These are phyloP conservation scores for Oryzias melastigma DNA, from an alignment of 2,113 vertebrate genomes.

Conservation along the genomic window DNA sequence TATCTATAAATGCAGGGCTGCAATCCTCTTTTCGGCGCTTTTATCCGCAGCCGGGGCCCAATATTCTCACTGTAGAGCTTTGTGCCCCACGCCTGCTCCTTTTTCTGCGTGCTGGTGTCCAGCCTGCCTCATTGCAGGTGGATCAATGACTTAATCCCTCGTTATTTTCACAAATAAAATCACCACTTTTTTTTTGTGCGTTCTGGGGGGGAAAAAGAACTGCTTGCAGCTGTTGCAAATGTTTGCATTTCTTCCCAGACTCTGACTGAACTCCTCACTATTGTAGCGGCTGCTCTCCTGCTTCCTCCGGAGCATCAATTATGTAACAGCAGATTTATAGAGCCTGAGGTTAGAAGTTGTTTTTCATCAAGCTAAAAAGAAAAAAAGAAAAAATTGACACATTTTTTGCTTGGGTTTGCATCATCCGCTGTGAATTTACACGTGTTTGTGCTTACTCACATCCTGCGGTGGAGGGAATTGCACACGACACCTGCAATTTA, in stretches of 20 bases:
- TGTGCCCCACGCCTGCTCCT: constrained; percentile 8
- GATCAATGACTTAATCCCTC: background rate
- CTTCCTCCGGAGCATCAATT: constrained; percentile 3
- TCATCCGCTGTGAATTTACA: constrained; percentile 5
- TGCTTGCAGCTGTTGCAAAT: background rate
- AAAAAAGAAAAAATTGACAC: constrained; percentile 1
- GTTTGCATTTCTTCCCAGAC: background rate
- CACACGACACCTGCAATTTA: background rate
- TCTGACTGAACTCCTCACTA: background rate
- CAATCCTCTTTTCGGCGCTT: constrained; percentile 71
- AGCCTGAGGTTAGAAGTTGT: background rate
- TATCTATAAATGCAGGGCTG: constrained; percentile 67
- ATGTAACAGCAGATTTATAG: background rate
- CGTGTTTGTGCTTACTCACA: background rate
- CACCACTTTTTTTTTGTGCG: too few relatives aligned
- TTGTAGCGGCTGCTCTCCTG: background rate
- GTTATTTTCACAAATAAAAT: too few relatives aligned
- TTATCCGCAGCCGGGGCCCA: constrained; percentile 42
- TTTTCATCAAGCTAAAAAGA: constrained; percentile 3
- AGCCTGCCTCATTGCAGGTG: background rate
- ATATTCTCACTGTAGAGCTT: constrained; percentile 31
- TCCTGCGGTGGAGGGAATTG: background rate
- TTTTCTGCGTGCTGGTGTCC: constrained; percentile 26
- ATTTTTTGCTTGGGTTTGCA: constrained; percentile 7
- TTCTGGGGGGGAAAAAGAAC: too few relatives aligned